Evolutionary conservation across 1,140 invertebrate species (phyloP), one percentile per base, ranked within the genome.

Genomic region (Trichonephila inaurata): DNA sequence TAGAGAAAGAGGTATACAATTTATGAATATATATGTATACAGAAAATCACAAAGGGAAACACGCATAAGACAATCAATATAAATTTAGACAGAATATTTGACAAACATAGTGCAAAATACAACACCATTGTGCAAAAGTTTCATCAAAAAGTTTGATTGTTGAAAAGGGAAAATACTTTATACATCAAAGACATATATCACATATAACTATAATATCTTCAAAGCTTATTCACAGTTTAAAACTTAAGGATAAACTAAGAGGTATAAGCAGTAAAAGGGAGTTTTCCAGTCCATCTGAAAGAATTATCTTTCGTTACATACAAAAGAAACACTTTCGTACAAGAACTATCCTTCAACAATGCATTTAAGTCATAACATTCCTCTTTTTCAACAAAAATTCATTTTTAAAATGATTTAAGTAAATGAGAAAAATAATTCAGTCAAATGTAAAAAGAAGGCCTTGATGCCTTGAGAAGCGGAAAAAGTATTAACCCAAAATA

Each of bases 131-230:
- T 77, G 72, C 58, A 60, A 85, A 58, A 60, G 21, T 58, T 58
- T 85, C 58, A 24, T n/a, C 44, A 24, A 24, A 85, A 85, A 51
- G 51, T 85, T 85, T 28, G 24, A 58, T 21, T 12, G 21, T 14
- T 58, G 44, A 60, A 85, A 24, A 77, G 72, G 16, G 16, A 77
- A 77, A 77, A 77, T 40, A 77, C 72, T 77, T 40, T 40, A 77
- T 16, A 77, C 14, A 77, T 69, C 66, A 24, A 24, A 69, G 51
- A 14, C 66, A 85, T 60, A 24, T 85, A 60, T 82, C 33, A 58
- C 82, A 85, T 14, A 51, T 51, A n/a, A 16, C 24, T 77, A 77
- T 18, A 7, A 40, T 18, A 19, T 77, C 33, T 14, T 5, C 16
- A 33, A 40, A 18, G 16, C 18, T 7, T 77, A 33, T 77, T 33